Evolutionary conservation across 2,888 invertebrate species (phyloP), one percentile per base, ranked within the genome.

Genomic region (Eristalinus sepulchralis): DNA sequence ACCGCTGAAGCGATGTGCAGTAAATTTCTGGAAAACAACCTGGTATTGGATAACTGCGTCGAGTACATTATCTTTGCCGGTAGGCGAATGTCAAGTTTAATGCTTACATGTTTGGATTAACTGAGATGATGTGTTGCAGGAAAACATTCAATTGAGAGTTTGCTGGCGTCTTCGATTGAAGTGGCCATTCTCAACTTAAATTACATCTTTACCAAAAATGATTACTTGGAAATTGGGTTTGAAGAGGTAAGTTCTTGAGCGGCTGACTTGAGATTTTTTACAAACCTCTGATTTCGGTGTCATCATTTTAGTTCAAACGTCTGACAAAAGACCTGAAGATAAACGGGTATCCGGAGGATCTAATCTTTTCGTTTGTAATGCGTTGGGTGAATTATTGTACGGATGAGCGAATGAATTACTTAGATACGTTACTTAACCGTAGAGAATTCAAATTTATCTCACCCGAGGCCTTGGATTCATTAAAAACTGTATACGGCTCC

Each of bases 51-150:
- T 2, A 90, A 90, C 83, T 90, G 90, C 81, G 84, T 90, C 75
- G 88, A 89, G 9, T 89, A 90, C 20, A 89, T 89, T 59, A 82
- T 88, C 17, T 90, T 90, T 71, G 90, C 89, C 5, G 89, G 89
- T 89, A 85, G 6, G 57, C 27, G 5, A 27, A 5, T 27, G 27
- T n/a, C 27, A 3, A 5, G 27, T 27, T 5, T 27, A 3, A 5
- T 27, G 27, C 27, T 3, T 27, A 27, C 5, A 27, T 27, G 2
- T 27, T 27, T 5, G n/a, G n/a, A n/a, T n/a, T n/a, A n/a, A 27
- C 2, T 27, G 5, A 27, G 27, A 27, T 27, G 27, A 5, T 17
- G 3, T 39, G 6, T 39, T 39, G 39, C 17, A 39, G 39, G 39
- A 13, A 39, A 17, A 6, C 39, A 39, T 39, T 39, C 27, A 2